A percentile compares a stretch with the other conserved stretches of the same genome.
Conservation (phyloP, 1,140 invertebrate species). For the Sinella curviseta region DNA sequence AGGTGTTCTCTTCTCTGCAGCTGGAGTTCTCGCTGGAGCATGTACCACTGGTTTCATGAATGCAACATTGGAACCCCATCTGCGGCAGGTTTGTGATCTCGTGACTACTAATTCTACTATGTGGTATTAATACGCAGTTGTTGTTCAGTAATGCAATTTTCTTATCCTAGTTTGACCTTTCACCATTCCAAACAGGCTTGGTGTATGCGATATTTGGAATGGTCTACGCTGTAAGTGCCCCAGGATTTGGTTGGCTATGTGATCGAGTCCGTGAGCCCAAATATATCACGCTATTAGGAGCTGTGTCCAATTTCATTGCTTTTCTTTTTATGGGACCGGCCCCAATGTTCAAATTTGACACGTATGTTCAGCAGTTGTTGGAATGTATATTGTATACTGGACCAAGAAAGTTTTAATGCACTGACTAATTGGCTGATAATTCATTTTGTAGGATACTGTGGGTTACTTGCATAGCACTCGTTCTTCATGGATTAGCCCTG, state of each 20-base stretch:
- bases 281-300: slow-evolving; percentile 67
- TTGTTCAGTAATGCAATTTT: background rate
- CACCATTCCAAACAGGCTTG: slow-evolving; percentile 73
- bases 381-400: too few species aligned
- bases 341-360: slow-evolving; percentile 5
- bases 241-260: slow-evolving; percentile 77
- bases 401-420: too few species aligned
- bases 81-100: slow-evolving; percentile 62
- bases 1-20: slow-evolving; percentile 66
- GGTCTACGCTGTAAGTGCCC: slow-evolving; percentile 77
- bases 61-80: slow-evolving; percentile 78
- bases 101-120: background rate
- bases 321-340: slow-evolving; percentile 73
- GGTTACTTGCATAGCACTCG: slow-evolving; percentile 67
- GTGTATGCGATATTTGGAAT: slow-evolving; percentile 87
- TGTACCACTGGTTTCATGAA: slow-evolving; percentile 79
- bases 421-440: background rate
- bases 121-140: background rate
- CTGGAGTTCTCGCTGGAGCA: slow-evolving; percentile 71
- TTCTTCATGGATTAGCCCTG: slow-evolving; percentile 76
- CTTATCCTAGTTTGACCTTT: slow-evolving; percentile 70
- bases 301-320: slow-evolving; percentile 65
- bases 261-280: slow-evolving; percentile 67
- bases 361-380: too few species aligned
- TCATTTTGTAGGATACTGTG: slow-evolving; percentile 64